Evolutionary conservation across 2,113 vertebrate species (phyloP).

Genomic region (Ardeotis arabs): DNA sequence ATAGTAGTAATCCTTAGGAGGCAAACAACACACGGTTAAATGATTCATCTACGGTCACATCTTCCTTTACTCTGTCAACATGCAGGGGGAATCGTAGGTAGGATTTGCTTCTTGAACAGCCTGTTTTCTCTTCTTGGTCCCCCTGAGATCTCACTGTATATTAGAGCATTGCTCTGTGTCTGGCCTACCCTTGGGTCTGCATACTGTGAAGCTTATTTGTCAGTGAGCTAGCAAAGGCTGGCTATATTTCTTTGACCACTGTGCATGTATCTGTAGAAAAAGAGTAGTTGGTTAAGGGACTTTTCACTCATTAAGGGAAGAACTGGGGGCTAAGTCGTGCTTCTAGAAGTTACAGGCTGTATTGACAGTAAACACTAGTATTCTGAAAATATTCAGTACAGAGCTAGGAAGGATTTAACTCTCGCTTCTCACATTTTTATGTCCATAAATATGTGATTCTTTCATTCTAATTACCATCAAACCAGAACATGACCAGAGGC

Average conservation of each 20-base stretch:
- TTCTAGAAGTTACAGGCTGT: not conserved
- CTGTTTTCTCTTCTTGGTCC: not conserved
- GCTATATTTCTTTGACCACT: not conserved
- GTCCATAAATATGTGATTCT: not conserved
- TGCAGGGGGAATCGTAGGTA: not conserved
- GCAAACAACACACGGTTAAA: not conserved
- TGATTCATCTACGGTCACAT: rapidly evolving
- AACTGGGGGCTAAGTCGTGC: not conserved
- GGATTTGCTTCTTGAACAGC: not conserved
- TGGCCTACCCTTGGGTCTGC: not conserved
- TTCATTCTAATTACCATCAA: not conserved
- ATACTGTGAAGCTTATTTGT: not conserved
- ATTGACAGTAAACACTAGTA: not conserved
- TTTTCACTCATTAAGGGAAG: not conserved
- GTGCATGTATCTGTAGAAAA: not conserved
- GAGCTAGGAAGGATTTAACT: not conserved
- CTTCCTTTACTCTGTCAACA: not conserved
- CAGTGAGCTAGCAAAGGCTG: not conserved
- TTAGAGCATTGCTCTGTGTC: not conserved
- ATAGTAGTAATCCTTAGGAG: conserved; percentile 86
- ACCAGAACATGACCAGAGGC: not conserved
- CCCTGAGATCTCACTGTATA: not conserved
- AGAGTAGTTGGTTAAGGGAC: not conserved
- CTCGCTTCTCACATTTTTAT: not conserved
- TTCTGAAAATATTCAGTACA: not conserved